These are phyloP conservation scores for Nasonia vitripennis DNA, from an alignment of 1,140 invertebrate genomes.

Conservation along the genomic window DNA sequence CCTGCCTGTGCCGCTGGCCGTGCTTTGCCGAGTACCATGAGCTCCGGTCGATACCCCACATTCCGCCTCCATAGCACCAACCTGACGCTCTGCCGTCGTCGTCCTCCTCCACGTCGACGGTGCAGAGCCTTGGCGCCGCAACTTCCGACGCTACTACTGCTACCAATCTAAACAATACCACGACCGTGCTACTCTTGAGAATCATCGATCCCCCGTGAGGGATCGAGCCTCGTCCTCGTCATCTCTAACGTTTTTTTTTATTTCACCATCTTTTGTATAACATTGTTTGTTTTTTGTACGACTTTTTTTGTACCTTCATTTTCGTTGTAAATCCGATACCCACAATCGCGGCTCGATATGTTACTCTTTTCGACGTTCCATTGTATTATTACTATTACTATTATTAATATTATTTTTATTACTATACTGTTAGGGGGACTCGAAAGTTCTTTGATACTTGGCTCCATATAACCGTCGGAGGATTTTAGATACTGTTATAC, in stretches of 20 bases:
- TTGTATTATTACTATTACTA: neutral
- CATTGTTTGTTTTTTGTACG: neutral
- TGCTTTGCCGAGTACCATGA: slow-evolving; percentile 75
- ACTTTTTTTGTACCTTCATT: neutral
- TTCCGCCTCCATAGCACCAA: slow-evolving; percentile 75
- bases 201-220: slow-evolving; percentile 22
- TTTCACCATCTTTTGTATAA: neutral
- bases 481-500: neutral
- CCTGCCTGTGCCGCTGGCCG: slow-evolving; percentile 74
- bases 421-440: neutral
- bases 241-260: too few species aligned
- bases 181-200: slow-evolving; percentile 12
- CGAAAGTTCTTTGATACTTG: neutral
- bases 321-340: slow-evolving; percentile 20
- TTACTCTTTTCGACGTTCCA: neutral
- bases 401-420: neutral
- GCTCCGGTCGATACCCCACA: slow-evolving; percentile 72
- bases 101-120: neutral
- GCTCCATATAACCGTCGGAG: neutral
- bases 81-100: slow-evolving; percentile 15
- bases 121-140: neutral
- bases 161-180: neutral
- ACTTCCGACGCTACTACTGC: neutral
- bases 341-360: slow-evolving; percentile 28
- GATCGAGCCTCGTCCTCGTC: too few species aligned